Percentiles rank a stretch among this genome's conserved stretches.
Evolutionary conservation across 1,140 invertebrate genomes (phyloP).

Genomic region (Danaus melanippus): DNA sequence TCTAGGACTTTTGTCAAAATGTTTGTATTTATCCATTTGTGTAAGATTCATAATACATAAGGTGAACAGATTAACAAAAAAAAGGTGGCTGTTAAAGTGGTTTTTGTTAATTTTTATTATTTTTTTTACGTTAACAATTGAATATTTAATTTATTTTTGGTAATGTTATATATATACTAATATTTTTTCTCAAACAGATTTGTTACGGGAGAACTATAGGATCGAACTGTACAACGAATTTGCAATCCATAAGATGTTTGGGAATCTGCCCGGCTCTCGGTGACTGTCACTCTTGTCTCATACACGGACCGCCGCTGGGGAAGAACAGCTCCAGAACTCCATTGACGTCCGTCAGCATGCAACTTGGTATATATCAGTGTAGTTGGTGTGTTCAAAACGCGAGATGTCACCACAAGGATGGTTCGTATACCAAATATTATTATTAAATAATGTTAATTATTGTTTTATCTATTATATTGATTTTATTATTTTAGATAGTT

Average conservation of each 20-base stretch:
- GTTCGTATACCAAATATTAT: conserved; percentile 39
- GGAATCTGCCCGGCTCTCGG: conserved; percentile 89
- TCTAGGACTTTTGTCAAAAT: not conserved
- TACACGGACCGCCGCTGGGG: conserved; percentile 74
- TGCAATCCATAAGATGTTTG: conserved; percentile 89
- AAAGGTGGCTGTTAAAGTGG: no score
- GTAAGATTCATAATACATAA: no score
- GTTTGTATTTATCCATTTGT: not conserved
- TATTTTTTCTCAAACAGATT: conserved; percentile 62
- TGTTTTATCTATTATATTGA: conserved; percentile 6
- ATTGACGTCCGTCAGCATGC: conserved; percentile 80
- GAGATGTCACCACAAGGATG: conserved; percentile 88
- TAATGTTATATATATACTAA: no score
- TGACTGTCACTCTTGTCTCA: conserved; percentile 91
- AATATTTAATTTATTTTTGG: no score
- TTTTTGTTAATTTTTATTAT: no score
- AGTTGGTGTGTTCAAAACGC: conserved; percentile 95
- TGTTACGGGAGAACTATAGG: conserved; percentile 89
- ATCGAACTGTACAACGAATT: conserved; percentile 88
- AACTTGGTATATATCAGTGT: conserved; percentile 84
- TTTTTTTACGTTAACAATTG: no score
- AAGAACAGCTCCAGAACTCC: conserved; percentile 40
- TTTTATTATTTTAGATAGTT: conserved; percentile 75
- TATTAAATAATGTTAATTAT: conserved; percentile 1
- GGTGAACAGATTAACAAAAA: no score